Percentiles rank a stretch among this genome's conserved stretches.
Evolutionary conservation across 2,797 vertebrate species (phyloP).

Genomic region (Sternotherus odoratus): DNA sequence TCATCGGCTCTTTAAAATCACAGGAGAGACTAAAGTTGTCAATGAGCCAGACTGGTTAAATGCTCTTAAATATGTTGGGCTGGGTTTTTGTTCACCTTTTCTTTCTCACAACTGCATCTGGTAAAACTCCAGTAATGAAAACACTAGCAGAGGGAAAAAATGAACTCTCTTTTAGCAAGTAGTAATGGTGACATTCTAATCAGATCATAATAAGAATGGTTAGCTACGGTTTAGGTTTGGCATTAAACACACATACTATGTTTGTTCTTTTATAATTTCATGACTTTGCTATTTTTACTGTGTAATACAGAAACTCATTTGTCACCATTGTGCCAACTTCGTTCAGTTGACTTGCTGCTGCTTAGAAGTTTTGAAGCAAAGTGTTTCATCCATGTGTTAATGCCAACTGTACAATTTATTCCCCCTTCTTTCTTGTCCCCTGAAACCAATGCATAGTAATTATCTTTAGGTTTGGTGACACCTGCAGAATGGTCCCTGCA

Average conservation of each 20-base stretch:
- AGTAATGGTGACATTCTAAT: constrained; percentile 59
- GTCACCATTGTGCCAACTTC: constrained; percentile 67
- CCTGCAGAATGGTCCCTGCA: constrained; percentile 16
- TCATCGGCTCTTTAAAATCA: constrained; percentile 70
- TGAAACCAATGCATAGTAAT: not conserved
- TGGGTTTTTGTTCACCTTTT: constrained; percentile 67
- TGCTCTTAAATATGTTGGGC: constrained; percentile 64
- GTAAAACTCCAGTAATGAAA: constrained; percentile 71
- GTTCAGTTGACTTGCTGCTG: constrained; percentile 61
- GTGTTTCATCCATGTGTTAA: constrained; percentile 73
- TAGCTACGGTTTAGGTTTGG: constrained; percentile 54
- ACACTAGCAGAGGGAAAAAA: constrained; percentile 55
- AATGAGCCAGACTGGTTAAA: constrained; percentile 49
- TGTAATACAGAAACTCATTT: constrained; percentile 62
- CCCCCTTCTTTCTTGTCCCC: constrained; percentile 37
- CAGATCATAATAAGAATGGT: constrained; percentile 32
- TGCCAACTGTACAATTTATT: constrained; percentile 51
- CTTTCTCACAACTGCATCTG: constrained; percentile 59
- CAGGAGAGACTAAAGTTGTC: constrained; percentile 58
- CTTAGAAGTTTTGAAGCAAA: constrained; percentile 71
- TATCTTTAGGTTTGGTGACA: constrained; percentile 33
- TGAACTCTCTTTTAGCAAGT: constrained; percentile 66
- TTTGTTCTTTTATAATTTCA: constrained; percentile 61
- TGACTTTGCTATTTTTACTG: too few relatives aligned
- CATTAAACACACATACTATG: constrained; percentile 60